Conservation (phyloP, 2,888 invertebrate species). For the Heliconius ethilla region DNA sequence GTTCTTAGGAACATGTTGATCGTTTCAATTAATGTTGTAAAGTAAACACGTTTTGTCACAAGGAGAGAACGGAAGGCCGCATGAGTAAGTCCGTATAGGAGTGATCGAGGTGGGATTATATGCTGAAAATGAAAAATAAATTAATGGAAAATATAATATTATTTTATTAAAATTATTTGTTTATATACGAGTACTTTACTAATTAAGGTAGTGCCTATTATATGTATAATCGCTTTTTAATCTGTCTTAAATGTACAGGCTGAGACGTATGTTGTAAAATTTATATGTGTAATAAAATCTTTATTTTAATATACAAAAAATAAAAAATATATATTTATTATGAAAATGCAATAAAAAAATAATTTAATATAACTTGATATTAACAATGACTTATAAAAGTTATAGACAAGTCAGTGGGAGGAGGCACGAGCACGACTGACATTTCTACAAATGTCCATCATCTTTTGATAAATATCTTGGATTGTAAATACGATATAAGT, state of each 20-base stretch:
- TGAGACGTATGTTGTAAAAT: background rate
- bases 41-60: constrained; percentile 13
- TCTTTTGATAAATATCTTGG: background rate
- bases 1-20: constrained; percentile 43
- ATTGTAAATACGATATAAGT: background rate
- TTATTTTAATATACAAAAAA: too few species aligned
- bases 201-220: too few species aligned
- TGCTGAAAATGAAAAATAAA: constrained; percentile 7
- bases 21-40: constrained; percentile 35
- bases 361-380: background rate
- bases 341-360: background rate
- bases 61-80: constrained; percentile 34
- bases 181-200: too few species aligned
- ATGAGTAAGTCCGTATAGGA: constrained; percentile 34
- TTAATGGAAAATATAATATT: too few species aligned
- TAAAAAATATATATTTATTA: background rate
- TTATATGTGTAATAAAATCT: background rate
- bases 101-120: constrained; percentile 33
- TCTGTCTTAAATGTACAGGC: background rate
- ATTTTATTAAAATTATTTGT: too few species aligned
- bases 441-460: background rate
- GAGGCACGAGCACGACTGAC: background rate
- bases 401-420: background rate
- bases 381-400: background rate
- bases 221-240: background rate